Conservation (phyloP, 1,140 invertebrate species). For the Sipha flava region DNA sequence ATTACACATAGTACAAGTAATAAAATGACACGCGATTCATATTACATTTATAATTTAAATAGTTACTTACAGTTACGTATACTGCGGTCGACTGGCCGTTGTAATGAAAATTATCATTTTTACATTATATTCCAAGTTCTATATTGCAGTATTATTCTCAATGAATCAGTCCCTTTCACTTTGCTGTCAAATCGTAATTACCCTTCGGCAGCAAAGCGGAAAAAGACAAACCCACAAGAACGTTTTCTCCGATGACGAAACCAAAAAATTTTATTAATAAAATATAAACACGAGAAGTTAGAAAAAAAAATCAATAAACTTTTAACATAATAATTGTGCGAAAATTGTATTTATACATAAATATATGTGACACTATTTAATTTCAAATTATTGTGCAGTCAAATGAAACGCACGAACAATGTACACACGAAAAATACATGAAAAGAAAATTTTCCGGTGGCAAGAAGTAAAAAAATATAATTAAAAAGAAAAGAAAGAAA, state of each 20-base stretch:
- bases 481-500: not conserved
- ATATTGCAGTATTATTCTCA: not conserved
- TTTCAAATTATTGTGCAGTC: too few relatives aligned
- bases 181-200: conserved; percentile 36
- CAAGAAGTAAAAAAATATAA: not conserved
- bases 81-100: not conserved
- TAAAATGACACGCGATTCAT: too few relatives aligned
- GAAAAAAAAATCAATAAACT: too few relatives aligned
- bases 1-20: too few relatives aligned
- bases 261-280: not conserved
- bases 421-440: too few relatives aligned
- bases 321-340: too few relatives aligned
- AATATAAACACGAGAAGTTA: not conserved
- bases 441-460: not conserved
- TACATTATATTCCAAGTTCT: not conserved
- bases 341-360: too few relatives aligned
- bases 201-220: conserved; percentile 38
- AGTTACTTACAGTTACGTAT: not conserved
- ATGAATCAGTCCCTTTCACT: conserved; percentile 39
- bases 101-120: not conserved
- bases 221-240: conserved; percentile 39
- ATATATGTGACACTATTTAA: too few relatives aligned
- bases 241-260: not conserved
- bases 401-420: too few relatives aligned
- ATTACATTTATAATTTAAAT: too few relatives aligned